phyloP scores from a whole-genome alignment of 1,140 invertebrate genomes.

The Pseudomyrmex gracilis region DNA sequence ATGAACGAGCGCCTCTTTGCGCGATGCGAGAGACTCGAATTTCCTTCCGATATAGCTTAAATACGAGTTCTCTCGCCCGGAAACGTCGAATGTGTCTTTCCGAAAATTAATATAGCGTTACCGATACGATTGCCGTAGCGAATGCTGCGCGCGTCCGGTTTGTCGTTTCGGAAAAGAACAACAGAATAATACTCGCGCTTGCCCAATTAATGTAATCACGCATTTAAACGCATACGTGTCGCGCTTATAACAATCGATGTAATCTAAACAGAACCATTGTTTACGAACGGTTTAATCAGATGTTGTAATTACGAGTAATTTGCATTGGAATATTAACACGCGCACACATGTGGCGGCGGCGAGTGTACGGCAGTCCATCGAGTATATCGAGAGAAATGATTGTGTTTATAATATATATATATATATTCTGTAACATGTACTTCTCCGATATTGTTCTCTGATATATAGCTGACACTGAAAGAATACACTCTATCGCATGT shows the following conservation, averaged over 20 bases:
- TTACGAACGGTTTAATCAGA: constrained; percentile 55
- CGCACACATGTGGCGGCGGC: not conserved
- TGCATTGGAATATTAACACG: constrained; percentile 41
- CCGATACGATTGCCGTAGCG: not conserved
- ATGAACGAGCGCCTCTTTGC: not conserved
- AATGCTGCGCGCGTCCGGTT: not conserved
- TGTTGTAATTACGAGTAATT: constrained; percentile 55
- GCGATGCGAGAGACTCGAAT: not conserved
- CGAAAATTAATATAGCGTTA: constrained; percentile 11
- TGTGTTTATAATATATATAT: not conserved
- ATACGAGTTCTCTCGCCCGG: not conserved
- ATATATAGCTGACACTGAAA: not conserved
- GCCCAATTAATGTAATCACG: constrained; percentile 43
- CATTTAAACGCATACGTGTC: constrained; percentile 38
- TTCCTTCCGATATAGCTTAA: constrained; percentile 18
- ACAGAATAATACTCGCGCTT: not conserved
- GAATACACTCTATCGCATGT: not conserved
- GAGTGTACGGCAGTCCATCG: not conserved
- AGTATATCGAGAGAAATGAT: constrained; percentile 5
- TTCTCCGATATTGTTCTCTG: constrained; percentile 1
- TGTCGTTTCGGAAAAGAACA: constrained; percentile 6
- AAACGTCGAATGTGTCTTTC: constrained; percentile 13
- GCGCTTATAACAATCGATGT: constrained; percentile 47
- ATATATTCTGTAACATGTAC: not conserved
- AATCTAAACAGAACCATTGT: constrained; percentile 50